Percentiles rank a stretch among this genome's conserved stretches.
Evolutionary conservation across 2,797 vertebrate species (phyloP).

Genomic region (Dipus sagitta): DNA sequence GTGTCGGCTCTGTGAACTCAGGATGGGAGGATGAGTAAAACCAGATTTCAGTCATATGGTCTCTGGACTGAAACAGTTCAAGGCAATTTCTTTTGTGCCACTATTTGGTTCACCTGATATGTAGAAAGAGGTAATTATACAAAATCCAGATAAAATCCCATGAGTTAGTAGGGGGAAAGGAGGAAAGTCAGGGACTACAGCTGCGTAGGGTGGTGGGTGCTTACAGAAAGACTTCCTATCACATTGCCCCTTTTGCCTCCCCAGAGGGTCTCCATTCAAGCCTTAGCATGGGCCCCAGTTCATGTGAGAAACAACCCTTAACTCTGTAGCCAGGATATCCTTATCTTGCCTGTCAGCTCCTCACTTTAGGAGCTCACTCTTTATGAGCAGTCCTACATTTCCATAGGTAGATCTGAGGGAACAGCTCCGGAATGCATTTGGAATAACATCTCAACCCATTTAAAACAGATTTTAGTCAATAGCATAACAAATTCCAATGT

Average conservation of each 20-base stretch:
- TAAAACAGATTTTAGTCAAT: not conserved
- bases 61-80: not conserved
- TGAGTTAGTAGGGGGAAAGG: not conserved
- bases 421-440: not conserved
- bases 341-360: not conserved
- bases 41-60: not conserved
- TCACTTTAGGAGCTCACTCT: not conserved
- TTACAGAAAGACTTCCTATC: not conserved
- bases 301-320: not conserved
- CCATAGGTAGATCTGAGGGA: not conserved
- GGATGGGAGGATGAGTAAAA: not conserved
- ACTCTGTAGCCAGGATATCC: not conserved
- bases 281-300: not conserved
- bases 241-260: not conserved
- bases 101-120: not conserved
- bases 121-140: not conserved
- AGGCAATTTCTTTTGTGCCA: constrained; percentile 11
- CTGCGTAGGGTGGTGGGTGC: too few relatives aligned
- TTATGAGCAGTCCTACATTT: not conserved
- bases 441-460: not conserved
- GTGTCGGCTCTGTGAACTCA: not conserved
- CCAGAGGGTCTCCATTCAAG: not conserved
- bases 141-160: not conserved
- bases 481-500: constrained; percentile 19
- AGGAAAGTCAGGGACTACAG: not conserved